Evolutionary conservation across 2,888 invertebrate genomes (phyloP).

Genomic region (Vanessa cardui): DNA sequence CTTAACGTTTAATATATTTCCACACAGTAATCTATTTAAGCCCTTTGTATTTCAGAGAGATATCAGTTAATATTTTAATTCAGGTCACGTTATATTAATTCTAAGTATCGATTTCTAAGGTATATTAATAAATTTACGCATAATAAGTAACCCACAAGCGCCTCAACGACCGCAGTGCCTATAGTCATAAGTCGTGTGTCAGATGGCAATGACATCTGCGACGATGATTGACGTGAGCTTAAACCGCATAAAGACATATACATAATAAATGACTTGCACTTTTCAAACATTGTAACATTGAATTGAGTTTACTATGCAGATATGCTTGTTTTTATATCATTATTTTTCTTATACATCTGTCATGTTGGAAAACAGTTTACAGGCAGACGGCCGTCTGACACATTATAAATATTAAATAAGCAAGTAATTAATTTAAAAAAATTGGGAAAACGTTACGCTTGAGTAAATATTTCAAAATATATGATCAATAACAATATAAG

Average conservation of each 20-base stretch:
- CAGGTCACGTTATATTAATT: neutral
- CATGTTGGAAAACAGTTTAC: neutral
- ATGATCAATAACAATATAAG: too few relatives aligned
- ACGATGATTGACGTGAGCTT: constrained; percentile 50
- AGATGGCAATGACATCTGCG: constrained; percentile 56
- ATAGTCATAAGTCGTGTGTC: constrained; percentile 44
- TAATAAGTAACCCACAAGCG: constrained; percentile 2
- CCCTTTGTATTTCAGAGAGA: too few relatives aligned
- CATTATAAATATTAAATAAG: too few relatives aligned
- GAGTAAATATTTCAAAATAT: too few relatives aligned
- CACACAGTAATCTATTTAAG: too few relatives aligned
- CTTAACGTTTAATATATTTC: too few relatives aligned
- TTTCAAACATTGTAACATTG: neutral
- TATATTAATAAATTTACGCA: neutral
- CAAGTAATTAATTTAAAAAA: too few relatives aligned
- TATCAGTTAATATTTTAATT: neutral
- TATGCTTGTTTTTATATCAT: neutral
- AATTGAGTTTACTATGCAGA: too few relatives aligned
- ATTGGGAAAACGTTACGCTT: too few relatives aligned
- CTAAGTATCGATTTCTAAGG: constrained; percentile 1
- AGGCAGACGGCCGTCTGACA: too few relatives aligned
- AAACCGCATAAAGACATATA: constrained; percentile 18
- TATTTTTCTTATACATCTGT: neutral
- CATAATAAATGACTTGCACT: constrained; percentile 5
- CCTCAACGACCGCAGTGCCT: constrained; percentile 23